Conservation (phyloP, 2,797 vertebrate species). For the Labroides dimidiatus region DNA sequence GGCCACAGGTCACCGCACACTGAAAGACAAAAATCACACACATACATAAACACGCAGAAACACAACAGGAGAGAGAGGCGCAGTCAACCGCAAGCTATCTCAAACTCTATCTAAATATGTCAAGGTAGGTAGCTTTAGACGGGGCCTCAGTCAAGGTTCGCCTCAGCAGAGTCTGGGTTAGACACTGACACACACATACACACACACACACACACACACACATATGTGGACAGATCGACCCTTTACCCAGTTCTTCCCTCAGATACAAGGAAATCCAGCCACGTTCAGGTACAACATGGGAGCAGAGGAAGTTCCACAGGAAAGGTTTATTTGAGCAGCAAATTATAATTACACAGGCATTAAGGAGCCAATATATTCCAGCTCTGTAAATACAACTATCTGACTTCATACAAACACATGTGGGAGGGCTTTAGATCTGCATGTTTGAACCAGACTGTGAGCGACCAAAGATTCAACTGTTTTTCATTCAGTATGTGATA, state of each 20-base stretch:
- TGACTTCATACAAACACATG: slow-evolving; percentile 57
- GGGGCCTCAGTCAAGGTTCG: slow-evolving; percentile 44
- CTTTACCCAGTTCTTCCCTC: slow-evolving; percentile 55
- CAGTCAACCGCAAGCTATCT: slow-evolving; percentile 40
- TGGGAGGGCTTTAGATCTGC: slow-evolving; percentile 31
- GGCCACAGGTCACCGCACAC: slow-evolving; percentile 93
- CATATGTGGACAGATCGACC: slow-evolving; percentile 36
- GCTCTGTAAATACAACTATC: slow-evolving; percentile 65
- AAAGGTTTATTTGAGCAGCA: slow-evolving; percentile 79
- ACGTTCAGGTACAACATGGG: slow-evolving; percentile 41
- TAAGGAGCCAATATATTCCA: slow-evolving; percentile 57
- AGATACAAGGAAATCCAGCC: slow-evolving; percentile 18
- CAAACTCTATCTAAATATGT: slow-evolving; percentile 52
- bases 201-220: slow-evolving; percentile 22
- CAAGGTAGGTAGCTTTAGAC: slow-evolving; percentile 49
- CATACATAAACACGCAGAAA: slow-evolving; percentile 17
- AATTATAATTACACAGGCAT: slow-evolving; percentile 72
- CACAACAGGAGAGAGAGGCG: slow-evolving; percentile 11
- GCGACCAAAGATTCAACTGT: slow-evolving; percentile 50
- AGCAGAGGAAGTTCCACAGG: slow-evolving; percentile 66
- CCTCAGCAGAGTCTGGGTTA: slow-evolving; percentile 33
- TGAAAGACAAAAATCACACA: slow-evolving; percentile 71
- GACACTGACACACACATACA: slow-evolving; percentile 26
- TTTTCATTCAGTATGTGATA: slow-evolving; percentile 35
- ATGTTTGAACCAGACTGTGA: slow-evolving; percentile 49